phyloP scores from a whole-genome alignment of 2,888 invertebrate species.

The Drosophila siamana region DNA sequence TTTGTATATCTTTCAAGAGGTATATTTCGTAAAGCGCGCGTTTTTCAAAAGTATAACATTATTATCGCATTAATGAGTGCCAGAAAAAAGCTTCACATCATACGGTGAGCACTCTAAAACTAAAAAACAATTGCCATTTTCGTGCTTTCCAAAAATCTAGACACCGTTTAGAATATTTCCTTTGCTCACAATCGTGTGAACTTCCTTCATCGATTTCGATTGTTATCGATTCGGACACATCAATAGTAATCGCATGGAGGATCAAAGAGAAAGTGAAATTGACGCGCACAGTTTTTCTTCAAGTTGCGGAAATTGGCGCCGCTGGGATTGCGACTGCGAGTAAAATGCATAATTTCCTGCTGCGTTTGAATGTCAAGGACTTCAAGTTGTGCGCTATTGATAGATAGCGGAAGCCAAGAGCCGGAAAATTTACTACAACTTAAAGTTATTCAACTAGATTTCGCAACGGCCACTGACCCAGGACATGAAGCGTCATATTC shows the following conservation, averaged over 20 bases:
- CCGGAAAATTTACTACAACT: neutral
- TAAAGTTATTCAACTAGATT: neutral
- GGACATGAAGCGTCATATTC: slow-evolving; percentile 10
- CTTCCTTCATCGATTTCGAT: too few relatives aligned
- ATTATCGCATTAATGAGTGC: too few relatives aligned
- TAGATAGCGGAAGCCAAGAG: neutral
- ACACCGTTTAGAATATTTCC: too few relatives aligned
- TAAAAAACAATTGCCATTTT: too few relatives aligned
- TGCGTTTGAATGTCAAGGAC: slow-evolving; percentile 9
- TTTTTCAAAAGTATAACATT: too few relatives aligned
- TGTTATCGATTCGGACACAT: neutral
- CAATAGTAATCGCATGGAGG: neutral
- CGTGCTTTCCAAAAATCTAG: too few relatives aligned
- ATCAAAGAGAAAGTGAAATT: neutral
- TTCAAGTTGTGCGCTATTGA: neutral
- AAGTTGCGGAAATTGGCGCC: slow-evolving; percentile 12
- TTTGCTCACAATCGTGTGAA: too few relatives aligned
- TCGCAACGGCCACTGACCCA: slow-evolving; percentile 27
- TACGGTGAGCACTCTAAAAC: too few relatives aligned
- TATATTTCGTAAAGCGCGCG: too few relatives aligned
- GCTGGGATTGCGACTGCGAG: neutral
- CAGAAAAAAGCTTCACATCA: too few relatives aligned
- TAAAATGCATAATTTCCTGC: neutral
- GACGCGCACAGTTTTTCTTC: too few relatives aligned
- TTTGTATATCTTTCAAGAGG: too few relatives aligned